Evolutionary conservation across 2,888 invertebrate genomes (phyloP).

Genomic region (Lasioglossum calceatum): DNA sequence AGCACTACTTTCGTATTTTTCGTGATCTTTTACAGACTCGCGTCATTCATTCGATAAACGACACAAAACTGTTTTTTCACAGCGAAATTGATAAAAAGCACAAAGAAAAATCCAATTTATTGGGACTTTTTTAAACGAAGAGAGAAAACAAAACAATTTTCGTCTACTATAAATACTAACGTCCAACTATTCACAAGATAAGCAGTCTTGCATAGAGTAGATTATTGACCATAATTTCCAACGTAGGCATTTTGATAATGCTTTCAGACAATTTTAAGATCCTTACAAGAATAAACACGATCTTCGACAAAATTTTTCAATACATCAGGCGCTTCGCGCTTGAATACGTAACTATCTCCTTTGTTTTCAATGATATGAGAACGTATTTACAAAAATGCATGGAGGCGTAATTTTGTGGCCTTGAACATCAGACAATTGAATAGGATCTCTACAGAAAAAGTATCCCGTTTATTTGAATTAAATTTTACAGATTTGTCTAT

Average conservation of each 20-base stretch:
- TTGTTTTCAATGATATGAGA: not conserved
- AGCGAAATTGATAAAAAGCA: constrained; percentile 16
- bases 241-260: constrained; percentile 44
- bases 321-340: not conserved
- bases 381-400: not conserved
- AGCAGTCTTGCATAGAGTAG: constrained; percentile 73
- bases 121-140: constrained; percentile 9
- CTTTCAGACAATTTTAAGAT: constrained; percentile 37
- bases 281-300: constrained; percentile 51
- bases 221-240: constrained; percentile 62
- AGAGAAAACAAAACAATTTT: not conserved
- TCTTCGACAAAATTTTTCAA: constrained; percentile 36
- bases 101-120: constrained; percentile 18
- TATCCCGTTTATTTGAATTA: not conserved
- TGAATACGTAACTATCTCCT: not conserved
- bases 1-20: not conserved
- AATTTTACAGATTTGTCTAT: not conserved
- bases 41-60: not conserved
- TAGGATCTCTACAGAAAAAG: not conserved
- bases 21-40: not conserved
- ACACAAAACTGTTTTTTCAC: not conserved
- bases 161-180: constrained; percentile 66
- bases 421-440: not conserved
- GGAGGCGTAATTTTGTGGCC: not conserved
- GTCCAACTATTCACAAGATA: constrained; percentile 71